A percentile compares a stretch with the other conserved stretches of the same genome.
Evolutionary conservation across 1,140 invertebrate species (phyloP).

Genomic region (Bombyx mandarina): DNA sequence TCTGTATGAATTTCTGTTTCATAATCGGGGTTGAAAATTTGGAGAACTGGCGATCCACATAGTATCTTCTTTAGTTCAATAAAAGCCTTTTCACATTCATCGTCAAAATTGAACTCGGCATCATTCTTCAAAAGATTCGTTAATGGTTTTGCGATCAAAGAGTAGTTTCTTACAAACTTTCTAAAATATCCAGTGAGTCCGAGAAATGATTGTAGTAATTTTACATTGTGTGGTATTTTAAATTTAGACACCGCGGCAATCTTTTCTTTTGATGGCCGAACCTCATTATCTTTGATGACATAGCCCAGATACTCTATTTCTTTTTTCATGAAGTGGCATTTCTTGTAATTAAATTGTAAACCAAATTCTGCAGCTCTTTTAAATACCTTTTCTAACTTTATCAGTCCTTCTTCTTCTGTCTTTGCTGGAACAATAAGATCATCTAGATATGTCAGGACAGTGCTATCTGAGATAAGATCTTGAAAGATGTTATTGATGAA

Average conservation of each 20-base stretch:
- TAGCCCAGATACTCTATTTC: conserved; percentile 28
- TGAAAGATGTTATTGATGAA: too few relatives aligned
- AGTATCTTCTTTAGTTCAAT: conserved; percentile 17
- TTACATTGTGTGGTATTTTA: conserved; percentile 20
- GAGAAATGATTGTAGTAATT: conserved; percentile 14
- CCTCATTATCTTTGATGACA: conserved; percentile 10
- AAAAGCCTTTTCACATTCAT: conserved; percentile 7
- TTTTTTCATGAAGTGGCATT: conserved; percentile 19
- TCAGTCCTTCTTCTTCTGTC: too few relatives aligned
- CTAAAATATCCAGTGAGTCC: conserved; percentile 28
- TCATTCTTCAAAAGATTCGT: conserved; percentile 28
- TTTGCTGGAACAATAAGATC: too few relatives aligned
- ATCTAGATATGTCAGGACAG: too few relatives aligned
- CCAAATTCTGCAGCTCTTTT: too few relatives aligned
- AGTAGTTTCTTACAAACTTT: conserved; percentile 29
- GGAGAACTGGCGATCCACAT: conserved; percentile 28
- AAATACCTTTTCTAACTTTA: too few relatives aligned
- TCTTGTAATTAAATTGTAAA: too few relatives aligned
- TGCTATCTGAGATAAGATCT: too few relatives aligned
- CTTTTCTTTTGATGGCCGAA: conserved; percentile 14
- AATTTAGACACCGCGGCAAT: conserved; percentile 15
- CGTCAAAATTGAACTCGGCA: conserved; percentile 11
- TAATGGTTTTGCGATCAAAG: conserved; percentile 26
- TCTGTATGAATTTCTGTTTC: conserved; percentile 45
- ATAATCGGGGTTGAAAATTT: conserved; percentile 33